phyloP scores from a whole-genome alignment of 2,797 vertebrate species.

The Limnodromus scolopaceus region DNA sequence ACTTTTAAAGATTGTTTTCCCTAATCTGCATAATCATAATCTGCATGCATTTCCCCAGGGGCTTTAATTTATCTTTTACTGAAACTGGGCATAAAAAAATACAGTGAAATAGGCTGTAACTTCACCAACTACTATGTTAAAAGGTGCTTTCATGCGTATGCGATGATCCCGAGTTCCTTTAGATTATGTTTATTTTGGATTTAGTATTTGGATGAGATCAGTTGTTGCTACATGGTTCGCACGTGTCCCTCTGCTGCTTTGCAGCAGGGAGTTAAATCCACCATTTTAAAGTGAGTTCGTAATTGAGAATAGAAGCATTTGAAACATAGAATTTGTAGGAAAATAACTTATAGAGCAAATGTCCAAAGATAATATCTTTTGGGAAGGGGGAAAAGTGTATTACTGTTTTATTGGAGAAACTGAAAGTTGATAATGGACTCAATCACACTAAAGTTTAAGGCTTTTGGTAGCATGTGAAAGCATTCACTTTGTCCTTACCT shows the following conservation, averaged over 20 bases:
- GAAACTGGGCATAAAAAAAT: not conserved
- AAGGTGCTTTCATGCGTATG: not conserved
- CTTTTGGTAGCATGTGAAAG: not conserved
- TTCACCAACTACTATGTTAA: not conserved
- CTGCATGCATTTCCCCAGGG: not conserved
- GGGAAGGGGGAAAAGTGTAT: not conserved
- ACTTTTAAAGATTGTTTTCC: not conserved
- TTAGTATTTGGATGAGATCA: not conserved
- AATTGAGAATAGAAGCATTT: not conserved
- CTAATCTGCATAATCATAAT: not conserved
- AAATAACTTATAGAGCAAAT: not conserved
- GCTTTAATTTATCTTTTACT: not conserved
- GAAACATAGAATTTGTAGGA: not conserved
- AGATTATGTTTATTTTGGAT: not conserved
- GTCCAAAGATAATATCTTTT: not conserved
- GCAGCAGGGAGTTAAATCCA: not conserved
- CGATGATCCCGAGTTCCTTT: not conserved
- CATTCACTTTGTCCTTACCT: constrained; percentile 24
- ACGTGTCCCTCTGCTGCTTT: not conserved
- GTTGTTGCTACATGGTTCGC: not conserved
- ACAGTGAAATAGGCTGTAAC: not conserved
- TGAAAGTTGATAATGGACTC: not conserved
- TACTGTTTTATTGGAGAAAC: not conserved
- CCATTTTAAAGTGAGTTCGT: not conserved
- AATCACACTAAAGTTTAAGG: not conserved